Percentiles rank a stretch among this genome's conserved stretches.
phyloP scores from a whole-genome alignment of 2,113 vertebrate genomes.

The Myrmecobius fasciatus region DNA sequence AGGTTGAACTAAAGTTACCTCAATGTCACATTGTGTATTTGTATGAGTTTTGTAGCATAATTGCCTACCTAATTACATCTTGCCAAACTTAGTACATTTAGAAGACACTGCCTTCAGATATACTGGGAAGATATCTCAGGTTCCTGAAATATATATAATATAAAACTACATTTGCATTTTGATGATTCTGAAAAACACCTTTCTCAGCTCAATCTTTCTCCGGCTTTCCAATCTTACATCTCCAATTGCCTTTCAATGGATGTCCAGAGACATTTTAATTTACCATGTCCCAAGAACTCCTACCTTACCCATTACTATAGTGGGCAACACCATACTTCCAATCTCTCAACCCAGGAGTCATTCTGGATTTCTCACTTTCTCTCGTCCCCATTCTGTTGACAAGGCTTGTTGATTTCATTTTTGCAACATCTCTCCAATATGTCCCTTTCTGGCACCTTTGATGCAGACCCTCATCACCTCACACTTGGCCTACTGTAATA shows the following conservation, averaged over 20 bases:
- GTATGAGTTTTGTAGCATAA: background rate
- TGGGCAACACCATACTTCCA: background rate
- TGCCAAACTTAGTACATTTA: background rate
- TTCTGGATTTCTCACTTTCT: background rate
- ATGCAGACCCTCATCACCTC: background rate
- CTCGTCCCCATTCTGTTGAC: too few species aligned
- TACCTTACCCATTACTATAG: background rate
- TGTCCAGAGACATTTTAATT: background rate
- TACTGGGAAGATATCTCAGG: background rate
- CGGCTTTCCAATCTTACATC: background rate
- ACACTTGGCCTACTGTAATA: background rate
- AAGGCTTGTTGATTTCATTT: background rate
- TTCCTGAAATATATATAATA: background rate
- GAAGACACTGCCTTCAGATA: background rate
- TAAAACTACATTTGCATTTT: too few species aligned
- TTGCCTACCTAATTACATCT: background rate
- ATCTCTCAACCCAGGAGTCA: background rate
- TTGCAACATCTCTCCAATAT: background rate
- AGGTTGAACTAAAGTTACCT: background rate
- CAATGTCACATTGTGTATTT: background rate
- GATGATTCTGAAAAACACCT: too few species aligned
- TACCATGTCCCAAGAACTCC: background rate
- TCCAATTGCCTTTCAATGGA: background rate
- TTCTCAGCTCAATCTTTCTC: background rate
- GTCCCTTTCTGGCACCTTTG: background rate